These are phyloP conservation scores for Malurus leucopterus DNA, from an alignment of 2,797 vertebrate species.

Conservation along the genomic window DNA sequence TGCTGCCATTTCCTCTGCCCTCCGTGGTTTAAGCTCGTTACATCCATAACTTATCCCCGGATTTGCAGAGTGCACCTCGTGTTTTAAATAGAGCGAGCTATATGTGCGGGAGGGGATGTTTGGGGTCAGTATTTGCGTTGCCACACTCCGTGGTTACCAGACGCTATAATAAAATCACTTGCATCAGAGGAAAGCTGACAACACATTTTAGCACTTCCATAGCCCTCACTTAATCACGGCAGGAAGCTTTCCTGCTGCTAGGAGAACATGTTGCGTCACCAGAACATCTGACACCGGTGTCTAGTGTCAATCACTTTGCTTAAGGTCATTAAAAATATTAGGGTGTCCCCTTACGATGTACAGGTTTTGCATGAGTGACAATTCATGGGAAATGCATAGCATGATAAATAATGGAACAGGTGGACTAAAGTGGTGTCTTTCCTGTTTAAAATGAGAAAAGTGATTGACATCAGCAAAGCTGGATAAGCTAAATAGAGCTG, in stretches of 20 bases:
- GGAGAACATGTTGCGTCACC: conserved; percentile 79
- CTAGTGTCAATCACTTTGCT: conserved; percentile 78
- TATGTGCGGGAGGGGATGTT: conserved; percentile 77
- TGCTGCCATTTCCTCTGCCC: background rate
- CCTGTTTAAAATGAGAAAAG: conserved; percentile 57
- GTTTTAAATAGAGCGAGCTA: conserved; percentile 82
- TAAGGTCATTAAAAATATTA: conserved; percentile 81
- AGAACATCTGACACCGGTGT: conserved; percentile 78
- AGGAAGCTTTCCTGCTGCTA: conserved; percentile 76
- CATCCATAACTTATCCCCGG: conserved; percentile 17
- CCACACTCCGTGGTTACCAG: conserved; percentile 85
- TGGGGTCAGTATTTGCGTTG: conserved; percentile 87
- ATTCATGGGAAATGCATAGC: conserved; percentile 73
- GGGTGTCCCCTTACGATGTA: conserved; percentile 77
- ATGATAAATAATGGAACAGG: conserved; percentile 84
- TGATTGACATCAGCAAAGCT: conserved; percentile 42
- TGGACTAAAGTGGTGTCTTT: conserved; percentile 73
- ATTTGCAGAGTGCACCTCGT: conserved; percentile 23
- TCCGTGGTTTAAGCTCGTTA: background rate
- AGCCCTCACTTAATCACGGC: conserved; percentile 79
- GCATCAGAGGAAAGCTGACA: conserved; percentile 90
- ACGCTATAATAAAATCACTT: conserved; percentile 88
- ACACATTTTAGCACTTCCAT: conserved; percentile 84
- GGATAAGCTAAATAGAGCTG: background rate
- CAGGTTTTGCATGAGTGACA: conserved; percentile 70